A percentile compares a stretch with the other conserved stretches of the same genome.
phyloP scores from a whole-genome alignment of 2,113 vertebrate genomes.

The Tonatia bakeri region DNA sequence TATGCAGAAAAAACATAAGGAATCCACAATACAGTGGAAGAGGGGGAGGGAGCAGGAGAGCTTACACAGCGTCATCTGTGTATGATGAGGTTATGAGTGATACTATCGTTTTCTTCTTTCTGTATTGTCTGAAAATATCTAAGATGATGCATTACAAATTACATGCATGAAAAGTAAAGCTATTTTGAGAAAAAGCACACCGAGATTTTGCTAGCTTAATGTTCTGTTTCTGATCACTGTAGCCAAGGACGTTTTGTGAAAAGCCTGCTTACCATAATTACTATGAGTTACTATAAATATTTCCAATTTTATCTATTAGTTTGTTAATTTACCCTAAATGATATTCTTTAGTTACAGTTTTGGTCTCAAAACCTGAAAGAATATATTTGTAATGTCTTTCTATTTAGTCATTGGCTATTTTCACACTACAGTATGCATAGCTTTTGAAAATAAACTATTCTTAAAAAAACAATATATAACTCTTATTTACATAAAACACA shows the following conservation, averaged over 20 bases:
- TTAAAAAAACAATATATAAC: background rate
- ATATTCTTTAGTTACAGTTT: conserved; percentile 5
- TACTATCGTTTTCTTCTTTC: background rate
- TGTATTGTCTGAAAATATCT: background rate
- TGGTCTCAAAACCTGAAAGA: background rate
- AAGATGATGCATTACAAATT: background rate
- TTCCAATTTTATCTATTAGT: conserved; percentile 10
- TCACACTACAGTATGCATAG: background rate
- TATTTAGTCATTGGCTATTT: background rate
- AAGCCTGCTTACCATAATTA: background rate
- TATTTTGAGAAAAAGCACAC: background rate
- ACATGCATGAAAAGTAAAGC: background rate
- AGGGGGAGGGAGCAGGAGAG: accelerated
- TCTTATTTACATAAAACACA: background rate
- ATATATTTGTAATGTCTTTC: background rate
- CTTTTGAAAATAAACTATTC: background rate
- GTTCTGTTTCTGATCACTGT: background rate
- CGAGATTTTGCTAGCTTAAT: background rate
- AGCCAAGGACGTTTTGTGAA: background rate
- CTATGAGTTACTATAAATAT: background rate
- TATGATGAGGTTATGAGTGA: background rate
- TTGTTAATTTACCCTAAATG: background rate
- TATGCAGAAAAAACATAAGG: background rate
- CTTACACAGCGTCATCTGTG: accelerated
- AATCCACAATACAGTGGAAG: accelerated